Evolutionary conservation across 1,140 invertebrate species (phyloP).

Genomic region (Tyrophagus putrescentiae): DNA sequence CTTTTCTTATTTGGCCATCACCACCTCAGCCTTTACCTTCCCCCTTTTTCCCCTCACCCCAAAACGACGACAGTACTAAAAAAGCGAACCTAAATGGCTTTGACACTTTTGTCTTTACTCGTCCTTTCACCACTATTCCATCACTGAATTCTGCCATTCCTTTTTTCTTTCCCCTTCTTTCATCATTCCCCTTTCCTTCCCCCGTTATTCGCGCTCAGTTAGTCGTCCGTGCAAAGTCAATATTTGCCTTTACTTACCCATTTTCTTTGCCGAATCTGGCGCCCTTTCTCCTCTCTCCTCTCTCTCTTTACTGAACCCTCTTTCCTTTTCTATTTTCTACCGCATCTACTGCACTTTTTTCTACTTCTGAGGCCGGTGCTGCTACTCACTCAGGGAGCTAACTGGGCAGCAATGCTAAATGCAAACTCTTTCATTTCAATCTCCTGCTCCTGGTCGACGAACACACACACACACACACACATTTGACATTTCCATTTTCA

Average conservation of each 20-base stretch:
- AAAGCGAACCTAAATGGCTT: conserved; percentile 11
- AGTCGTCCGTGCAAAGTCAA: not conserved
- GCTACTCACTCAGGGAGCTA: too few species aligned
- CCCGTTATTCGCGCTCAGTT: too few species aligned
- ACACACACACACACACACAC: too few species aligned
- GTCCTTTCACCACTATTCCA: not conserved
- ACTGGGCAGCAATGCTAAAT: too few species aligned
- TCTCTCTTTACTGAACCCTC: too few species aligned
- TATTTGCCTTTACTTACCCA: conserved; percentile 16
- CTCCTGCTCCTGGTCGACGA: not conserved
- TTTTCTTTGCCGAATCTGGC: not conserved
- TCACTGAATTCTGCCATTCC: not conserved
- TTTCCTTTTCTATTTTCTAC: too few species aligned
- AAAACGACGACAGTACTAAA: not conserved
- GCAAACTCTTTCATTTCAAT: conserved; percentile 16
- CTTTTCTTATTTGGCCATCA: too few species aligned
- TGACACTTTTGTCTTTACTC: conserved; percentile 10
- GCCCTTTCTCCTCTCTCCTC: not conserved
- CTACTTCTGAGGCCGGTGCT: too few species aligned
- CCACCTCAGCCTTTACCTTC: too few species aligned
- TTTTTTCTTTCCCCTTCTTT: not conserved
- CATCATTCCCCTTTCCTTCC: not conserved
- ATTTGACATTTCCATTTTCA: conserved; percentile 7
- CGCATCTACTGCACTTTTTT: too few species aligned
- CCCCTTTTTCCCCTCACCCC: too few species aligned